Base-by-base conservation (phyloP, 1,140 invertebrate species). In the Odontomachus brunneus region DNA sequence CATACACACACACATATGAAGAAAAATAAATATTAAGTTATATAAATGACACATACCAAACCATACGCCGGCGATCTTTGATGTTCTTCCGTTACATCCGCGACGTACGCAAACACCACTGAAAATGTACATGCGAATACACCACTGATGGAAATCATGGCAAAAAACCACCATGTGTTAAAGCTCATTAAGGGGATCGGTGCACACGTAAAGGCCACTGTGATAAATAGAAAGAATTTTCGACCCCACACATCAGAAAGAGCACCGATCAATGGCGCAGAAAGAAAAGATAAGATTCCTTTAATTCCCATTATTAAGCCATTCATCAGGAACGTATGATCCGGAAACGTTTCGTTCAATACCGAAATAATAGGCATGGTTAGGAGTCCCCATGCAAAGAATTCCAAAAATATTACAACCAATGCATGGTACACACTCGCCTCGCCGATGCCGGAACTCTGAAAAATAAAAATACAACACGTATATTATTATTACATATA, bases 151-250 rank as follows among this genome's bases (percentile, higher is more conserved):
- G 98, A 99, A 94, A 99, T 99, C 97, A 99, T 98, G 65, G 99
- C 99, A 95, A 99, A 99, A 94, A 99, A 99, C 99, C 99, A 99
- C 98, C 98, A 99, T 66, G 99, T 98, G 95, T 99, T 99, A 91
- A 99, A 97, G 91, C 97, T 98, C 98, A 99, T 99, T 69, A 99
- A 95, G 69, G 99, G 99, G 92, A 99, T 99, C 53, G 99, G 99
- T 84, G 98, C 97, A 95, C 99, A 99, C 5, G 99, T 99, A 95
- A 99, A 99, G 94, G 99, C 99, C 87, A 99, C 99, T 67, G 99
- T 99, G 85, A 99, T 97, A 80, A 99, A 95, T 71, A 99, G 96
- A 94, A 99, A 99, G 92, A 99, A 97, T 94, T 99, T 99, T 88
- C 99, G 95, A 57, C 99, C 99, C 97, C 98, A 99, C 48, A 99